These are phyloP conservation scores for Perccottus glenii DNA, from an alignment of 2,113 vertebrate species.

Conservation along the genomic window DNA sequence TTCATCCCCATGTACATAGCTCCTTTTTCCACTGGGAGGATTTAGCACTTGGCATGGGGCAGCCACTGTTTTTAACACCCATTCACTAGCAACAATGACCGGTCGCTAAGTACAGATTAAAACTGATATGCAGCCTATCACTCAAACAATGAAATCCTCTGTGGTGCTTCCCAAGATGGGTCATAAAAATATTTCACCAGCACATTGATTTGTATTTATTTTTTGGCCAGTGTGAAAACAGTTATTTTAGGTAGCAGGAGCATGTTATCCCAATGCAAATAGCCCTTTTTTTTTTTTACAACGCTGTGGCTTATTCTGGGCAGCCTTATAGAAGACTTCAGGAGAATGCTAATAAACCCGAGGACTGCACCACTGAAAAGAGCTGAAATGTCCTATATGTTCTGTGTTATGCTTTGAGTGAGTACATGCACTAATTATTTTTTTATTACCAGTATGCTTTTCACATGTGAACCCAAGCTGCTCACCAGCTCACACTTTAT, in stretches of 20 bases:
- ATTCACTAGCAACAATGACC: constrained; percentile 38
- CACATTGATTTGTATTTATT: background rate
- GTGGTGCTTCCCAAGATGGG: constrained; percentile 7
- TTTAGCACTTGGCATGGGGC: constrained; percentile 41
- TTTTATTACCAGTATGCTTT: background rate
- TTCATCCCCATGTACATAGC: constrained; percentile 43
- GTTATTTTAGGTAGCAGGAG: constrained; percentile 59
- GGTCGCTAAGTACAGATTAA: constrained; percentile 30
- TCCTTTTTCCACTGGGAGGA: constrained; percentile 47
- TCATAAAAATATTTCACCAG: constrained; percentile 22
- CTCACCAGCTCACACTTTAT: background rate
- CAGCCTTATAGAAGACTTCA: constrained; percentile 15
- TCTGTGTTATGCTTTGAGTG: background rate
- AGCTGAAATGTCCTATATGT: background rate
- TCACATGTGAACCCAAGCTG: background rate
- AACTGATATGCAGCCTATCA: constrained; percentile 1
- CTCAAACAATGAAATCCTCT: constrained; percentile 10
- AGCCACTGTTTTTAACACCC: constrained; percentile 28
- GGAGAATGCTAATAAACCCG: constrained; percentile 36
- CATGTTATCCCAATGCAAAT: constrained; percentile 25
- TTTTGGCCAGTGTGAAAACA: constrained; percentile 39
- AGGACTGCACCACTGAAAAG: background rate
- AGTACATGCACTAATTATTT: background rate
- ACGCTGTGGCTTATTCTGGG: constrained; percentile 16
- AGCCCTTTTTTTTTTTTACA: constrained; percentile 40